Evolutionary conservation across 2,113 vertebrate species (phyloP), one percentile per base, ranked within the genome.

Genomic region (Rhadina sibilatrix): DNA sequence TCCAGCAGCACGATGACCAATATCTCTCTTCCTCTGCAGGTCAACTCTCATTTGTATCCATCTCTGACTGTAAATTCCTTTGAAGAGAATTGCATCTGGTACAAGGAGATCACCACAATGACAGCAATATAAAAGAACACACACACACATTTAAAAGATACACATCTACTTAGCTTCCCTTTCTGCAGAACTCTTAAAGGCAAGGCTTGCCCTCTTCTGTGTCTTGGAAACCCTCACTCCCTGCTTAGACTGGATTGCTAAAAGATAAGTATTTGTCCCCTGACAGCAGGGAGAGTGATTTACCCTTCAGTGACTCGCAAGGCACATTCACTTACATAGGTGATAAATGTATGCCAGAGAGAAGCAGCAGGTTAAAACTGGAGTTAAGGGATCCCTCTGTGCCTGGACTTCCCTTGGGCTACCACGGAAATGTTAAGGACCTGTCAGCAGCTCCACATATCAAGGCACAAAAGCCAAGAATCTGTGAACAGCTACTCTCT

Each of bases 1-100:
- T 4, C 16, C 4, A 59, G 40, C 5, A 31, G n/a, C 18, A 31
- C 0, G 1, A 49, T 7, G 21, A 54, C 44, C 53, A 46, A 14
- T 15, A 35, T 11, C 21, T 31, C 35, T 59, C 25, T 4, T 87
- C 25, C 25, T 79, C 66, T 66, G 15, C 57, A 83, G 63, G 38
- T n/a, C 60, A 90, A 2, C 28, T n/a, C 2, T 5, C 8, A 22
- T 30, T 50, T 28, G 12, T 15, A 30, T 9, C 47, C 20, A 27
- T 8, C 63, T 59, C 18, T 44, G 30, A 72, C 4, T 69, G 37
- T 6, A 44, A 70, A 85, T 42, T 47, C 22, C 61, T 74, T 38
- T 44, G 27, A 79, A 46, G 30, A 81, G 6, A 83, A 46, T 2
- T 23, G n/a, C 10, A 37, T 44, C 37, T 31, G 15, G 4, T 42